These are phyloP conservation scores for Zaprionus lachaisei DNA, from an alignment of 1,140 invertebrate genomes.

Conservation along the genomic window DNA sequence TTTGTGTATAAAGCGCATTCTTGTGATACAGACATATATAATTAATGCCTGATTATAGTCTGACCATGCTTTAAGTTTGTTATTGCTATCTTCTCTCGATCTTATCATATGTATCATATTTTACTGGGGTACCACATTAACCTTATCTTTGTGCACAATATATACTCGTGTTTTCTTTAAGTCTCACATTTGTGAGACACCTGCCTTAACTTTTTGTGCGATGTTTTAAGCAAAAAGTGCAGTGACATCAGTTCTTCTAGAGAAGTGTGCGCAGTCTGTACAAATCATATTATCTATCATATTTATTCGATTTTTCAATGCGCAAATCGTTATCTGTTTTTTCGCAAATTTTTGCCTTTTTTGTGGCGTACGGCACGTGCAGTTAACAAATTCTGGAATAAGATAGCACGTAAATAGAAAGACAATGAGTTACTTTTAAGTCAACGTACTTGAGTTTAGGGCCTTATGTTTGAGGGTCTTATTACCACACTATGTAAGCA, in stretches of 20 bases:
- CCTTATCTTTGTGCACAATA: not conserved
- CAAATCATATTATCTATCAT: not conserved
- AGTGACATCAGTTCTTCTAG: not conserved
- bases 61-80: not conserved
- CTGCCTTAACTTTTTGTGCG: not conserved
- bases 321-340: slow-evolving; percentile 16
- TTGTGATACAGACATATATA: not conserved
- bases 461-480: not conserved
- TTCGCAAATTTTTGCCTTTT: not conserved
- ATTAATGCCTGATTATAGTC: not conserved
- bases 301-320: slow-evolving; percentile 18
- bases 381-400: slow-evolving; percentile 3
- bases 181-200: not conserved
- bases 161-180: not conserved
- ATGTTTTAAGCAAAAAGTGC: not conserved
- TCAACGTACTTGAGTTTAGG: slow-evolving; percentile 12
- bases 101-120: slow-evolving; percentile 1
- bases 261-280: not conserved
- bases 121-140: not conserved
- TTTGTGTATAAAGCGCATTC: not conserved
- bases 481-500: slow-evolving; percentile 7
- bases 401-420: slow-evolving; percentile 14
- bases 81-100: not conserved
- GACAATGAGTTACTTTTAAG: slow-evolving; percentile 16
- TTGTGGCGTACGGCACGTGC: slow-evolving; percentile 14